These are phyloP conservation scores for Pemphigus obesinymphae DNA, from an alignment of 1,140 invertebrate genomes.

Conservation along the genomic window DNA sequence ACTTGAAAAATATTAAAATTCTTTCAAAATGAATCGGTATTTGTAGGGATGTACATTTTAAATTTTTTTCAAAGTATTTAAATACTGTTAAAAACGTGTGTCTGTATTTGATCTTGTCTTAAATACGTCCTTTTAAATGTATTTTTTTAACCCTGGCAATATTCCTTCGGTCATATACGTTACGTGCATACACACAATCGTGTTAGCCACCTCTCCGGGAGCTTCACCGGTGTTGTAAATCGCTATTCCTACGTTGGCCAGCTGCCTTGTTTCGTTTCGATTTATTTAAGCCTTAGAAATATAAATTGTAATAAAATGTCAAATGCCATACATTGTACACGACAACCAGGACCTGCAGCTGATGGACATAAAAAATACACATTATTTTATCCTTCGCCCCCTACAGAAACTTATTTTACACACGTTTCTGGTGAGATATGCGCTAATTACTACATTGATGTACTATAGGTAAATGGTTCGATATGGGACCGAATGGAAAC, in stretches of 20 bases:
- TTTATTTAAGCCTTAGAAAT: not conserved
- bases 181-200: no score
- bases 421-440: not conserved
- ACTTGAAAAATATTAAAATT: no score
- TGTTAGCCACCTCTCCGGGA: no score
- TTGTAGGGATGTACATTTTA: no score
- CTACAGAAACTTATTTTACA: not conserved
- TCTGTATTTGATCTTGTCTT: no score
- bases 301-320: not conserved
- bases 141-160: no score
- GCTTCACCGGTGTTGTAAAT: not conserved
- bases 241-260: not conserved
- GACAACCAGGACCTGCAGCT: not conserved
- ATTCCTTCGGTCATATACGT: no score
- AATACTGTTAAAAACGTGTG: no score
- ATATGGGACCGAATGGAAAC: not conserved
- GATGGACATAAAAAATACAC: constrained; percentile 6
- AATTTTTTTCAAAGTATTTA: no score
- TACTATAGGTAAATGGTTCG: not conserved
- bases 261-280: not conserved
- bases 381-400: not conserved
- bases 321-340: not conserved
- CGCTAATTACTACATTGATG: not conserved
- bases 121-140: no score
- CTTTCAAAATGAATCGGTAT: no score